Evolutionary conservation across 2,113 vertebrate genomes (phyloP).

Genomic region (Carassius carassius): DNA sequence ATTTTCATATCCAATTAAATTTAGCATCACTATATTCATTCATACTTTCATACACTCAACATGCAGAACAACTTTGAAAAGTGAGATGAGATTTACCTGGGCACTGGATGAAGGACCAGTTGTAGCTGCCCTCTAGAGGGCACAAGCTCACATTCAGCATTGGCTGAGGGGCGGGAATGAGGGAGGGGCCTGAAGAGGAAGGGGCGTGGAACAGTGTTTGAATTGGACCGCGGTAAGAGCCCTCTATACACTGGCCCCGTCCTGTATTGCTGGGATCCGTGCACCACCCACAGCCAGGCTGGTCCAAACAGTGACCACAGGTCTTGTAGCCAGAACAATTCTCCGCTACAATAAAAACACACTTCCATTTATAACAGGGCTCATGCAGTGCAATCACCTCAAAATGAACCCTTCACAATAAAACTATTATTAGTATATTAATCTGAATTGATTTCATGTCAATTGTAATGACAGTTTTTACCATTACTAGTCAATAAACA

Average conservation of each 20-base stretch:
- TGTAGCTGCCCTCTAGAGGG: slow-evolving; percentile 79
- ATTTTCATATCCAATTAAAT: background rate
- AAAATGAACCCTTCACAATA: background rate
- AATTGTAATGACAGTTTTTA: background rate
- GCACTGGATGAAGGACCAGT: slow-evolving; percentile 97
- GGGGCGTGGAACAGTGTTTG: slow-evolving; percentile 76
- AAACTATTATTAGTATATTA: background rate
- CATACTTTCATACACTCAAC: background rate
- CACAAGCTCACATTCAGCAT: slow-evolving; percentile 91
- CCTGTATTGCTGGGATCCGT: slow-evolving; percentile 94
- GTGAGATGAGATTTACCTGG: slow-evolving; percentile 78
- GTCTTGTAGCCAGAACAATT: slow-evolving; percentile 97
- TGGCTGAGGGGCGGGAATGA: slow-evolving; percentile 74
- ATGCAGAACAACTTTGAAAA: background rate
- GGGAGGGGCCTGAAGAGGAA: slow-evolving; percentile 78
- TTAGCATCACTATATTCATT: background rate
- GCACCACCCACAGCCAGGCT: slow-evolving; percentile 96
- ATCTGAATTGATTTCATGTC: slow-evolving; percentile 4
- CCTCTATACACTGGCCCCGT: slow-evolving; percentile 91
- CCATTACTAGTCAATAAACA: background rate
- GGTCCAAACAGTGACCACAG: slow-evolving; percentile 90
- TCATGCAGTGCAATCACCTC: background rate
- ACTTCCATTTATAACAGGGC: background rate
- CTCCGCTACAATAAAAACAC: slow-evolving; percentile 78
- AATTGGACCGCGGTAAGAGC: slow-evolving; percentile 87